A percentile compares a stretch with the other conserved stretches of the same genome.
Conservation (phyloP, 2,797 vertebrate species). For the Pyrocephalus nanus region DNA sequence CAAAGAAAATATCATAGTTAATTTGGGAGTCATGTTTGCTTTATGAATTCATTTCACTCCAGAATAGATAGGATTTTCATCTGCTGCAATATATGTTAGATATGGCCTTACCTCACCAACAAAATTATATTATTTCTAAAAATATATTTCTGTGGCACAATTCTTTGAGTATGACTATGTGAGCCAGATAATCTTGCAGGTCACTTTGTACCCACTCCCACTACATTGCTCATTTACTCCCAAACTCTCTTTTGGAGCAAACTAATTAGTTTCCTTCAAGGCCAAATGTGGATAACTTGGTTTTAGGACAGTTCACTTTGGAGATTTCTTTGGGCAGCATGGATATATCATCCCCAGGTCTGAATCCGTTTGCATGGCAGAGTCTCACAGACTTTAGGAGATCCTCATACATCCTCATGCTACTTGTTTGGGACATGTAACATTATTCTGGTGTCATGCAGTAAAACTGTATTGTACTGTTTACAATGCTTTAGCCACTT, state of each 20-base stretch:
- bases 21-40: background rate
- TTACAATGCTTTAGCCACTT: background rate
- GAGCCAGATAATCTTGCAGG: background rate
- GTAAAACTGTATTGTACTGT: too few species aligned
- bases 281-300: background rate
- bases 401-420: background rate
- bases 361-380: background rate
- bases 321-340: background rate
- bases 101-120: background rate
- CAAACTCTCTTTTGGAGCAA: background rate
- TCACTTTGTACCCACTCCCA: background rate
- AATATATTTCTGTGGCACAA: background rate
- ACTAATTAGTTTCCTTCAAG: background rate
- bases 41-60: background rate
- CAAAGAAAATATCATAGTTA: background rate
- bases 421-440: background rate
- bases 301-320: background rate
- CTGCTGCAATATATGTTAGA: background rate
- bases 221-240: accelerated
- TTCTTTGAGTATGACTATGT: background rate
- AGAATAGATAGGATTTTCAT: background rate
- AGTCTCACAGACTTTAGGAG: background rate
- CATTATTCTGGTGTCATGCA: background rate
- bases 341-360: background rate
- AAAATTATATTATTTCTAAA: background rate